phyloP scores from a whole-genome alignment of 2,113 vertebrate genomes.

The Calidris pugnax region DNA sequence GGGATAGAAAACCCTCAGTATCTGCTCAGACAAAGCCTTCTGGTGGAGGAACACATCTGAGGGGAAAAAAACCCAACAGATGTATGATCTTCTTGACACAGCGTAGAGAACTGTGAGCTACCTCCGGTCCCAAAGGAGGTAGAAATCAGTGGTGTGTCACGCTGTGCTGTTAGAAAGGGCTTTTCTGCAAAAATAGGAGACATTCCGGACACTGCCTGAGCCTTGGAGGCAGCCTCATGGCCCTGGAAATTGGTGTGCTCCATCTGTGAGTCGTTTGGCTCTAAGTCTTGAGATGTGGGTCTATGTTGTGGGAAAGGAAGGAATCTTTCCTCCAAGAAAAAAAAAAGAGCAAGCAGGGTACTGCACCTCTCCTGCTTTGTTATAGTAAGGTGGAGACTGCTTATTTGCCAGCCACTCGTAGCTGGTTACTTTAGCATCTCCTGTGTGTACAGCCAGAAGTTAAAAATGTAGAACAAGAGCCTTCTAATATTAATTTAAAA shows the following conservation, averaged over 20 bases:
- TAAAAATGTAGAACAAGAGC: not conserved
- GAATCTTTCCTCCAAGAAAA: not conserved
- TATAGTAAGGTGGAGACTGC: not conserved
- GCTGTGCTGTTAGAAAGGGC: not conserved
- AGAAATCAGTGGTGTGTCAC: accelerated
- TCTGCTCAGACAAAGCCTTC: not conserved
- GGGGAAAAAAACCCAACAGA: not conserved
- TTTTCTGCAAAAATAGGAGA: not conserved
- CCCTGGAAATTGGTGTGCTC: not conserved
- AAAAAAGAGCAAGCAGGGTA: not conserved
- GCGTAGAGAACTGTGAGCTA: not conserved
- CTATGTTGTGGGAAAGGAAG: not conserved
- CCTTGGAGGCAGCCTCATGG: not conserved
- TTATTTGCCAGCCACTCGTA: not conserved
- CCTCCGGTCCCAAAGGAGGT: not conserved
- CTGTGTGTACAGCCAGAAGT: not conserved
- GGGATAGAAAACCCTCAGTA: not conserved
- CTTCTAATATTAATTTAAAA: not conserved
- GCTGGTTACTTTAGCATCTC: not conserved
- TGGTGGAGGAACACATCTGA: not conserved
- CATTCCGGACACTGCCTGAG: too few species aligned
- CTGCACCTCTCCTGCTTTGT: not conserved
- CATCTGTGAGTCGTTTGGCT: not conserved
- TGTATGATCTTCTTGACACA: not conserved
- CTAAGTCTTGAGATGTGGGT: not conserved